Evolutionary conservation across 2,888 invertebrate genomes (phyloP).

Genomic region (Papilio gigon): DNA sequence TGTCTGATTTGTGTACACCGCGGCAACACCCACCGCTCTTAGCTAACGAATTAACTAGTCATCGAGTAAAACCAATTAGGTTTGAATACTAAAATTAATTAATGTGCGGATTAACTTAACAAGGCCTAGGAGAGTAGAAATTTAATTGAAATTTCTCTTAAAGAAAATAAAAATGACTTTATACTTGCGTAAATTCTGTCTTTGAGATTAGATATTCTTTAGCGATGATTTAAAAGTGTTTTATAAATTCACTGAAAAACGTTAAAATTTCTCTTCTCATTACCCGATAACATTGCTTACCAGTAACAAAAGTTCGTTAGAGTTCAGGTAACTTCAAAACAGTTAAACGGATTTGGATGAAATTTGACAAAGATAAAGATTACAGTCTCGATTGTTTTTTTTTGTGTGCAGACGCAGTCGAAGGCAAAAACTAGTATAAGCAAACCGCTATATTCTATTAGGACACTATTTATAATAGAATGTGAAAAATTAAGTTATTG

Average conservation of each 20-base stretch:
- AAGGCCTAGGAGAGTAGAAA: constrained; percentile 19
- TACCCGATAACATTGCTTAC: too few relatives aligned
- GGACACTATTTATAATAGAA: too few relatives aligned
- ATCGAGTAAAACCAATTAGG: constrained; percentile 36
- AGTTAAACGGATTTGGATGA: too few relatives aligned
- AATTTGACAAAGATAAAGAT: too few relatives aligned
- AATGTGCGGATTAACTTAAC: constrained; percentile 23
- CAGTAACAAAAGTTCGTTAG: too few relatives aligned
- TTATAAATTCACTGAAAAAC: neutral
- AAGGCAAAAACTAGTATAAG: too few relatives aligned
- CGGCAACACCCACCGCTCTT: constrained; percentile 33
- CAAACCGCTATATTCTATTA: too few relatives aligned
- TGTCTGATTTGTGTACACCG: constrained; percentile 33
- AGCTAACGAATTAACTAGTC: constrained; percentile 38
- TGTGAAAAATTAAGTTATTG: too few relatives aligned
- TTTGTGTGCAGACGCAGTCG: too few relatives aligned
- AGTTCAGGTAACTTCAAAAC: too few relatives aligned
- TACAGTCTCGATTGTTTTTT: too few relatives aligned
- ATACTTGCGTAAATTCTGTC: neutral
- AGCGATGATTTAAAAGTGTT: neutral
- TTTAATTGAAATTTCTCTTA: constrained; percentile 14
- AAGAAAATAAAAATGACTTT: constrained; percentile 43
- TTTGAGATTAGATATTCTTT: neutral
- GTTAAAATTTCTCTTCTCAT: too few relatives aligned
- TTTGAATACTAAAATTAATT: constrained; percentile 28